Percentiles rank a stretch among this genome's conserved stretches.
Evolutionary conservation across 2,888 invertebrate species (phyloP).

Genomic region (Tethea ocularis): DNA sequence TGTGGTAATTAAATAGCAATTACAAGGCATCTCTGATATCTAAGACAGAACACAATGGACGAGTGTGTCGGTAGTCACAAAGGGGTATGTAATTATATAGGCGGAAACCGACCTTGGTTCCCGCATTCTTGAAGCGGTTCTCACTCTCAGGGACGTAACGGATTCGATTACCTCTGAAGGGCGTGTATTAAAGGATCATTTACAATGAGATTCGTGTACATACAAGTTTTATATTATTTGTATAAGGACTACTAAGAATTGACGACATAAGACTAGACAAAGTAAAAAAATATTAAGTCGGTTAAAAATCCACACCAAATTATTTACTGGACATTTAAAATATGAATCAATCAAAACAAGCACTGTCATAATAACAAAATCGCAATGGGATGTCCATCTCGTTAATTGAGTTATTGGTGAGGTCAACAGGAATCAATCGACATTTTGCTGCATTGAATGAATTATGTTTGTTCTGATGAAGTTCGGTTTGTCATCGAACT

Average conservation of each 20-base stretch:
- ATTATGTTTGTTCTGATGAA: neutral
- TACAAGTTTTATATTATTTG: too few relatives aligned
- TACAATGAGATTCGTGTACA: slow-evolving; percentile 1
- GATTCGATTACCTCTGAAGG: slow-evolving; percentile 42
- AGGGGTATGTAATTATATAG: slow-evolving; percentile 33
- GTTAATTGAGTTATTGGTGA: neutral
- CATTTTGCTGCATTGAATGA: neutral
- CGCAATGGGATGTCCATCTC: too few relatives aligned
- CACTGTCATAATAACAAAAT: too few relatives aligned
- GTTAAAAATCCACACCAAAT: too few relatives aligned
- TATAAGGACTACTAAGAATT: too few relatives aligned
- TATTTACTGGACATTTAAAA: too few relatives aligned
- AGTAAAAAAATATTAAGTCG: too few relatives aligned
- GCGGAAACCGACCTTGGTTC: slow-evolving; percentile 38
- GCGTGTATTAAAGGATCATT: slow-evolving; percentile 9
- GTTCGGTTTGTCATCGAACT: neutral
- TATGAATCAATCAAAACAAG: too few relatives aligned
- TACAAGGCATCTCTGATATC: slow-evolving; percentile 20
- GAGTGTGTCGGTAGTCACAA: slow-evolving; percentile 14
- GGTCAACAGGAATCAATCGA: neutral
- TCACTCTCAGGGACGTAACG: slow-evolving; percentile 37
- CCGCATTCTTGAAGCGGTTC: slow-evolving; percentile 49
- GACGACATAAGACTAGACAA: too few relatives aligned
- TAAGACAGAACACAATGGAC: slow-evolving; percentile 17
- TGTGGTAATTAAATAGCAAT: slow-evolving; percentile 26